phyloP scores from a whole-genome alignment of 2,888 invertebrate species.

The Cataglyphis cursor region DNA sequence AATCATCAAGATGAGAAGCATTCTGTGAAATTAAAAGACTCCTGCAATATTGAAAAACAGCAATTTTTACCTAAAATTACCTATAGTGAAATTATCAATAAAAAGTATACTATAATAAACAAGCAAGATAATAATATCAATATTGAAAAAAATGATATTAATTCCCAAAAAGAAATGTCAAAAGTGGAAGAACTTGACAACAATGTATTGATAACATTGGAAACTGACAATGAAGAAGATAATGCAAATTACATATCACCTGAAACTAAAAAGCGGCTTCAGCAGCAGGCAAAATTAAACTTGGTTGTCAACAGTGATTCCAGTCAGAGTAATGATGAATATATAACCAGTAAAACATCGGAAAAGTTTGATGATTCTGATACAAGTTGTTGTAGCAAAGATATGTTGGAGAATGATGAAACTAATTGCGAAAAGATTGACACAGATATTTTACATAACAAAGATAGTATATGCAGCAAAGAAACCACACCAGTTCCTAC shows the following conservation, averaged over 20 bases:
- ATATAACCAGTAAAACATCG: not conserved
- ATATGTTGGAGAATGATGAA: not conserved
- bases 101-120: constrained; percentile 70
- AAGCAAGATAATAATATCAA: not conserved
- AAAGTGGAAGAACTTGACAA: constrained; percentile 6
- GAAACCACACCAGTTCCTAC: not conserved
- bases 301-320: constrained; percentile 2
- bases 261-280: constrained; percentile 27
- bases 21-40: not conserved
- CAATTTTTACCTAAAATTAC: constrained; percentile 67
- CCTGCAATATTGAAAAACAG: not conserved
- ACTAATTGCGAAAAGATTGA: constrained; percentile 31
- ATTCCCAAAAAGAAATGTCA: not conserved
- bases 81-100: constrained; percentile 68
- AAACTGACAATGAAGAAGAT: constrained; percentile 17
- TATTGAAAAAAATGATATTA: not conserved
- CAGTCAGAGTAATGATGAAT: constrained; percentile 3
- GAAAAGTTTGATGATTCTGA: not conserved
- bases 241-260: not conserved
- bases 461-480: not conserved
- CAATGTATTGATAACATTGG: not conserved
- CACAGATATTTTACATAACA: not conserved
- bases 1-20: not conserved
- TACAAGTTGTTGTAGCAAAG: not conserved
- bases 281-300: constrained; percentile 36